These are phyloP conservation scores for Hypotaenidia okinawae DNA, from an alignment of 2,797 vertebrate species.

Conservation along the genomic window DNA sequence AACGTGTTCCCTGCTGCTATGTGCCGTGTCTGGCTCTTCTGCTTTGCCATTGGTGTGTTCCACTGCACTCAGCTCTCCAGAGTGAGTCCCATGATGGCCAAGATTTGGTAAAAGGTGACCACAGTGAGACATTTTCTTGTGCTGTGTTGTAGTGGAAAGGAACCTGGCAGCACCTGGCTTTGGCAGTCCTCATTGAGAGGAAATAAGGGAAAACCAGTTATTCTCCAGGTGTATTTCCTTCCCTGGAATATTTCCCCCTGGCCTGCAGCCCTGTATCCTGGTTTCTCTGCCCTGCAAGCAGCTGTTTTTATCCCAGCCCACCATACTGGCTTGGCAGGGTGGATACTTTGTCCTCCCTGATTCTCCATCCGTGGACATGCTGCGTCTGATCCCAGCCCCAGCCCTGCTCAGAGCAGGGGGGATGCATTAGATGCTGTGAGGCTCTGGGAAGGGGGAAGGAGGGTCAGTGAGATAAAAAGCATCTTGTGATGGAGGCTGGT, in stretches of 20 bases:
- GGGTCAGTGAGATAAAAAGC: not conserved
- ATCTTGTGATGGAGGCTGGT: not conserved
- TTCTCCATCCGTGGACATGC: not conserved
- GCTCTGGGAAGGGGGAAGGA: not conserved
- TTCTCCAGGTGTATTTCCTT: not conserved
- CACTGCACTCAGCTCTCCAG: not conserved
- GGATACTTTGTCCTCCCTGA: not conserved
- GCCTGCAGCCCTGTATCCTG: not conserved
- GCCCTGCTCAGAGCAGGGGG: not conserved
- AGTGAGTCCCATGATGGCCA: not conserved
- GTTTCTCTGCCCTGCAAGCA: not conserved
- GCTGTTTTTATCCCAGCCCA: not conserved
- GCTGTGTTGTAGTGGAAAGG: not conserved
- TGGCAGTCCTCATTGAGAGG: not conserved
- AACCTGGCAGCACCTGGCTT: not conserved
- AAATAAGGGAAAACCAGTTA: not conserved
- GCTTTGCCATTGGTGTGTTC: fast-evolving
- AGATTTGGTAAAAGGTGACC: not conserved
- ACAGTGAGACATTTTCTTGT: not conserved
- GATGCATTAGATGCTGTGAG: not conserved
- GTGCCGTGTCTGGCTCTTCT: fast-evolving
- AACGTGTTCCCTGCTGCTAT: fast-evolving
- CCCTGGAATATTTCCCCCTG: not conserved
- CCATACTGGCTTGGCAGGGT: not conserved
- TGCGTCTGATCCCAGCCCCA: not conserved